Percentiles rank a stretch among this genome's conserved stretches.
Evolutionary conservation across 2,113 vertebrate species (phyloP).

Genomic region (Actenoides lindsayi): DNA sequence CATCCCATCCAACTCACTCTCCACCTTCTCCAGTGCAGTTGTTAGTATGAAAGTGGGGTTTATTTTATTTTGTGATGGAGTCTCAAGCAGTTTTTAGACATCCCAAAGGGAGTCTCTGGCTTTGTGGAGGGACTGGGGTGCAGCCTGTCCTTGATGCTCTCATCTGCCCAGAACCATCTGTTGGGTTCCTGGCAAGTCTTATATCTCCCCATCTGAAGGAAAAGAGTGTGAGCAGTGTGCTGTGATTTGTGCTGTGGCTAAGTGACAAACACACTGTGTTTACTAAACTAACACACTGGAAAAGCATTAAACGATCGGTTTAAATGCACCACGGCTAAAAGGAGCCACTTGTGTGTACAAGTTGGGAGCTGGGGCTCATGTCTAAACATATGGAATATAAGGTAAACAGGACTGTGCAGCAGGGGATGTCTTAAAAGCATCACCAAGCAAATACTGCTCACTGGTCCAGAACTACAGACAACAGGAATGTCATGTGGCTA

Average conservation of each 20-base stretch:
- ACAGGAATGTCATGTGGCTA: not conserved
- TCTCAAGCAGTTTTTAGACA: not conserved
- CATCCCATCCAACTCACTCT: not conserved
- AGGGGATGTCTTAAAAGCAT: not conserved
- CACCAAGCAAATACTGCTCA: not conserved
- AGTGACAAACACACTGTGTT: not conserved
- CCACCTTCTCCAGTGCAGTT: not conserved
- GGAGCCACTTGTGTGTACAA: not conserved
- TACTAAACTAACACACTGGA: not conserved
- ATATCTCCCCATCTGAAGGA: not conserved
- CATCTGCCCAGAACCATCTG: rapidly evolving
- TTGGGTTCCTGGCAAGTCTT: not conserved
- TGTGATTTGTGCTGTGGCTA: not conserved
- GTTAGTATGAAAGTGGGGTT: not conserved
- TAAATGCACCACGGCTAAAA: not conserved
- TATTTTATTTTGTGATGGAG: not conserved
- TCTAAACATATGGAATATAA: not conserved
- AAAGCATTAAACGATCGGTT: not conserved
- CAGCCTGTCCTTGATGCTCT: not conserved
- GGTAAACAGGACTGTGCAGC: not conserved
- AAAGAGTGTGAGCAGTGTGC: not conserved
- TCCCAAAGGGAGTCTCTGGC: not conserved
- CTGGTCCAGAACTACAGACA: not conserved
- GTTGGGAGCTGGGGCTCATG: rapidly evolving
- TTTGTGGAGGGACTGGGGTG: not conserved